Evolutionary conservation across 2,113 vertebrate genomes (phyloP), one percentile per base, ranked within the genome.

Genomic region (Xiphophorus maculatus): DNA sequence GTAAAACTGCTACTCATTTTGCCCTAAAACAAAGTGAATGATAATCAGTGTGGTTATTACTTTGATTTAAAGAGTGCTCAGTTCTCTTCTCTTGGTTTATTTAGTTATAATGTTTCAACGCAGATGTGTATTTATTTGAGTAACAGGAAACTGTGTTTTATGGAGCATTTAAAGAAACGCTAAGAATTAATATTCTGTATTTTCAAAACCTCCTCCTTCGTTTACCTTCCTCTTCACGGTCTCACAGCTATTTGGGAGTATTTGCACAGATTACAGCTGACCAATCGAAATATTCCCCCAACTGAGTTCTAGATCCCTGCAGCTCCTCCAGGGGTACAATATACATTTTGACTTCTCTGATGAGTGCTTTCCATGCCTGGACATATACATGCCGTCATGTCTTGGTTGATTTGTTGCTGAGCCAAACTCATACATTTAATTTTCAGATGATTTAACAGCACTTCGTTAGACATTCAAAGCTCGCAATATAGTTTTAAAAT

Each of bases 1-100:
- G 11, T 42, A 37, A 44, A 73, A 32, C 71, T 32, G 61, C 44
- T 27, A 25, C 35, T 44, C 22, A 2, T 33, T 69, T 22, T 14
- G 5, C 63, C 19, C 17, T 19, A 54, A 73, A 63, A 40, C 33
- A 48, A 63, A 79, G 37, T 54, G 58, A 63, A 15, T 33, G 12
- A 22, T 40, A 63, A 61, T 62, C 37, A 51, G 22, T 33, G 66
- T 33, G 65, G 33, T 13, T 58, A 63, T 72, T 54, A 25, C 19
- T 67, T 67, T 79, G 54, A 68, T 73, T 73, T 73, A n/a, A 48
- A 58, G 51, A 10, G 22, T 2, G 51, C 25, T 58, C 7, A 62
- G 22, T 30, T 58, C 1, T 71, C 51, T 19, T 32, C 42, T 5
- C 69, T 25, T 8, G 48, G 19, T 62, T 64, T 32, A 33, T 17